Percentiles rank a stretch among this genome's conserved stretches.
These are phyloP conservation scores for Psylliodes chrysocephalus DNA, from an alignment of 2,888 invertebrate genomes.

Conservation along the genomic window DNA sequence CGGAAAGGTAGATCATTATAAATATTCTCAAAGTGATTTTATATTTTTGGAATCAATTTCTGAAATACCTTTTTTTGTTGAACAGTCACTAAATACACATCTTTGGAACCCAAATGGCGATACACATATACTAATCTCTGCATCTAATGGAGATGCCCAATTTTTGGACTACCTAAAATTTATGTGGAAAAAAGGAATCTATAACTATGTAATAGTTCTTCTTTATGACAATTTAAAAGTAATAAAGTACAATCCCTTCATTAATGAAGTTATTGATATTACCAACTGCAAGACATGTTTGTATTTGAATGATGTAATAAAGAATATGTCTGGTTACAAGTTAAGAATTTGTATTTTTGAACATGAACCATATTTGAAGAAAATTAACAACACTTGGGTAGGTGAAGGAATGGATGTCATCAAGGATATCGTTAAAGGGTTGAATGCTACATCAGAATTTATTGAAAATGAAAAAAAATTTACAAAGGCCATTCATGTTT, in stretches of 20 bases:
- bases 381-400: background rate
- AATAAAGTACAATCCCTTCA: conserved; percentile 16
- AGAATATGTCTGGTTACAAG: conserved; percentile 8
- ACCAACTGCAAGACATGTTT: background rate
- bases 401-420: background rate
- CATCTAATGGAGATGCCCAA: background rate
- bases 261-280: background rate
- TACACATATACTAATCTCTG: background rate
- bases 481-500: background rate
- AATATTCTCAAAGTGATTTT: background rate
- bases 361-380: background rate
- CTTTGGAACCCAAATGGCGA: conserved; percentile 1
- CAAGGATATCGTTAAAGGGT: conserved; percentile 1
- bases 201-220: conserved; percentile 1
- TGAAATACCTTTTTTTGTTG: background rate
- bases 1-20: background rate
- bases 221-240: background rate
- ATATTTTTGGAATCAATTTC: conserved; percentile 6
- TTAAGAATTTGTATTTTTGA: conserved; percentile 7
- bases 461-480: background rate
- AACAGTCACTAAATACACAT: background rate
- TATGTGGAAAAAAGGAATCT: conserved; percentile 2
- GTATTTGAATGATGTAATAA: background rate
- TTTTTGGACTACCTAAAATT: background rate
- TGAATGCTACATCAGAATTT: conserved; percentile 8